Percentiles rank a stretch among this genome's conserved stretches.
These are phyloP conservation scores for Forbesichthys papilliferus DNA, from an alignment of 2,113 vertebrate genomes.

Conservation along the genomic window DNA sequence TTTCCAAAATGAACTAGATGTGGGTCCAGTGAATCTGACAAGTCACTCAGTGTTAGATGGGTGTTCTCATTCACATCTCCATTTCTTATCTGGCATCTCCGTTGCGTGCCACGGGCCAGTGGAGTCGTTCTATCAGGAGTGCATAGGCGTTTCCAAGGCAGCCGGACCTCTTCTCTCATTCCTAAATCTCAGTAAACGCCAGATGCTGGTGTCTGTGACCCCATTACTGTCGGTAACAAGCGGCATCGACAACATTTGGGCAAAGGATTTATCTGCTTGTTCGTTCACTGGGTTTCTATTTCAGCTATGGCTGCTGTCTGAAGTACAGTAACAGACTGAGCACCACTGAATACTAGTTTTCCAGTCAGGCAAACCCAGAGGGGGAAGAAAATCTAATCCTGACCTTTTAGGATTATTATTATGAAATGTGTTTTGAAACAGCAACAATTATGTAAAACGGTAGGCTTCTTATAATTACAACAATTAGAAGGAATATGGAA, in stretches of 20 bases:
- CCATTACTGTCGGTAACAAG: constrained; percentile 69
- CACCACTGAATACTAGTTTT: too few species aligned
- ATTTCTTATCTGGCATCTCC: constrained; percentile 27
- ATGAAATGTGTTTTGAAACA: too few species aligned
- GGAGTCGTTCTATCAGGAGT: constrained; percentile 53
- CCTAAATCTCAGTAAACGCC: constrained; percentile 73
- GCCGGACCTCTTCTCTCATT: constrained; percentile 53
- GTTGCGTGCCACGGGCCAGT: constrained; percentile 8
- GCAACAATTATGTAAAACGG: too few species aligned
- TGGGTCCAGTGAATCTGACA: neutral
- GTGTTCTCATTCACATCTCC: neutral
- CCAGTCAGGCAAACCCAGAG: too few species aligned
- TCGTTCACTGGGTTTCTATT: constrained; percentile 15
- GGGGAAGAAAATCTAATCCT: too few species aligned
- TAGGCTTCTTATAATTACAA: too few species aligned
- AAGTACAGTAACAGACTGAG: neutral
- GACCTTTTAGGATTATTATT: too few species aligned
- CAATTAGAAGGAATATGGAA: too few species aligned
- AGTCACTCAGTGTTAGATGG: neutral
- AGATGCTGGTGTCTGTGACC: constrained; percentile 70
- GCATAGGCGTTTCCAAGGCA: constrained; percentile 41
- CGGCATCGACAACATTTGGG: constrained; percentile 56
- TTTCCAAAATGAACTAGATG: too few species aligned
- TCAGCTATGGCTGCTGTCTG: constrained; percentile 11
- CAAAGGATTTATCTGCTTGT: constrained; percentile 64